A percentile compares a stretch with the other conserved stretches of the same genome.
Evolutionary conservation across 2,797 vertebrate species (phyloP).

Genomic region (Pelobates cultripes): DNA sequence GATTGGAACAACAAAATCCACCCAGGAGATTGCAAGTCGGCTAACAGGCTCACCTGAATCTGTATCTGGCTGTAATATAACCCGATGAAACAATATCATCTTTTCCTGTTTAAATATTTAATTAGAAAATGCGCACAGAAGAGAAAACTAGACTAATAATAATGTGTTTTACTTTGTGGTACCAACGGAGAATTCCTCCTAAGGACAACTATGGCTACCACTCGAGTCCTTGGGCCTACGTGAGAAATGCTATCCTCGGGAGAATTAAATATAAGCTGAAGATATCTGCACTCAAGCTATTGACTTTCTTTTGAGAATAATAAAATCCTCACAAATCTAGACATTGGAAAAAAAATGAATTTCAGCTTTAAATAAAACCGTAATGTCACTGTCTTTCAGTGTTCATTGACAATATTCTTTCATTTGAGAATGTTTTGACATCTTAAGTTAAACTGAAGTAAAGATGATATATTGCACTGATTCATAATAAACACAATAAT

Average conservation of each 20-base stretch:
- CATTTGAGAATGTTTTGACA: constrained; percentile 18
- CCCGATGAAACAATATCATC: neutral
- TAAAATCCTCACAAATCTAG: constrained; percentile 6
- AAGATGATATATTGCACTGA: neutral
- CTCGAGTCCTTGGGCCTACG: neutral
- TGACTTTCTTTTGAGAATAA: constrained; percentile 18
- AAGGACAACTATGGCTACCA: neutral
- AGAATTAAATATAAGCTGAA: constrained; percentile 13
- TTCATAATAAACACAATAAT: constrained; percentile 1
- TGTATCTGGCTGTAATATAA: neutral
- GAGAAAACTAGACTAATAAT: neutral
- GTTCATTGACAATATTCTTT: constrained; percentile 1
- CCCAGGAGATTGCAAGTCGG: neutral
- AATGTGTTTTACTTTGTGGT: neutral
- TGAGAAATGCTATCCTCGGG: neutral
- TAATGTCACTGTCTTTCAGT: constrained; percentile 16
- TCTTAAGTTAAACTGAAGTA: neutral
- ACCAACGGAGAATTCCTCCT: neutral
- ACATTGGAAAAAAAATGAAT: constrained; percentile 9
- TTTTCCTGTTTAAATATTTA: neutral
- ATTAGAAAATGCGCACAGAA: neutral
- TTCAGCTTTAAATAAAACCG: constrained; percentile 13
- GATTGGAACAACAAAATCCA: neutral
- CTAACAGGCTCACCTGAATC: neutral
- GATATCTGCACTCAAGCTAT: constrained; percentile 2